A percentile compares a stretch with the other conserved stretches of the same genome.
Evolutionary conservation across 2,888 invertebrate genomes (phyloP).

Genomic region (Hyposoter didymator): DNA sequence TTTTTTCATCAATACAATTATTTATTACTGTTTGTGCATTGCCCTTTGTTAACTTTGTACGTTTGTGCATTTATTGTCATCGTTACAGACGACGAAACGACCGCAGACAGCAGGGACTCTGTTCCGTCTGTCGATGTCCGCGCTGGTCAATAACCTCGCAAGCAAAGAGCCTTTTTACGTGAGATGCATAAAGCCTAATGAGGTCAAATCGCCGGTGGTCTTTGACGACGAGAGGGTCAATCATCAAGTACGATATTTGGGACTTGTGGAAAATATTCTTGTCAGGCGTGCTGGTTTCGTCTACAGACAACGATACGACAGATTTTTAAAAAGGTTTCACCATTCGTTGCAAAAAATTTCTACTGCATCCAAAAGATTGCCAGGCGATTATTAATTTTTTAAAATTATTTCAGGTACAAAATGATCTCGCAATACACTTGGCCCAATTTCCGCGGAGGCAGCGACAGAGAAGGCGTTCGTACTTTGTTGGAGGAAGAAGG

Average conservation of each 20-base stretch:
- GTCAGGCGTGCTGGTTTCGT: conserved; percentile 99
- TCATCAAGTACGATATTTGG: conserved; percentile 94
- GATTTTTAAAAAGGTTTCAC: conserved; percentile 92
- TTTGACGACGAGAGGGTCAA: conserved; percentile 93
- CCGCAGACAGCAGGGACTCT: conserved; percentile 97
- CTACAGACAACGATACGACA: conserved; percentile 96
- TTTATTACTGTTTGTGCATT: not conserved
- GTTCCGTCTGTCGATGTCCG: conserved; percentile 97
- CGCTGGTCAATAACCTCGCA: conserved; percentile 93
- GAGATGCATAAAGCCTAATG: conserved; percentile 98
- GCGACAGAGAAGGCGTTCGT: conserved; percentile 92
- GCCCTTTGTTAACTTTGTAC: conserved; percentile 1
- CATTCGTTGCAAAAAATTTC: not conserved
- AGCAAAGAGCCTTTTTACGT: conserved; percentile 99
- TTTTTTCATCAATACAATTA: not conserved
- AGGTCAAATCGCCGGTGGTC: conserved; percentile 93
- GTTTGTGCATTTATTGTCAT: not conserved
- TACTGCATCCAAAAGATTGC: not conserved
- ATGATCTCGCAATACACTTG: conserved; percentile 98
- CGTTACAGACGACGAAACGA: conserved; percentile 94
- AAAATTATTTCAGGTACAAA: conserved; percentile 90
- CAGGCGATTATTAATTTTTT: conserved; percentile 7
- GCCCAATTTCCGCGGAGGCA: conserved; percentile 95
- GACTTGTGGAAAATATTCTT: conserved; percentile 97
- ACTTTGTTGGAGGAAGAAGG: conserved; percentile 93